Evolutionary conservation across 1,140 invertebrate genomes (phyloP), one percentile per base, ranked within the genome.

Genomic region (Aporrectodea caliginosa): DNA sequence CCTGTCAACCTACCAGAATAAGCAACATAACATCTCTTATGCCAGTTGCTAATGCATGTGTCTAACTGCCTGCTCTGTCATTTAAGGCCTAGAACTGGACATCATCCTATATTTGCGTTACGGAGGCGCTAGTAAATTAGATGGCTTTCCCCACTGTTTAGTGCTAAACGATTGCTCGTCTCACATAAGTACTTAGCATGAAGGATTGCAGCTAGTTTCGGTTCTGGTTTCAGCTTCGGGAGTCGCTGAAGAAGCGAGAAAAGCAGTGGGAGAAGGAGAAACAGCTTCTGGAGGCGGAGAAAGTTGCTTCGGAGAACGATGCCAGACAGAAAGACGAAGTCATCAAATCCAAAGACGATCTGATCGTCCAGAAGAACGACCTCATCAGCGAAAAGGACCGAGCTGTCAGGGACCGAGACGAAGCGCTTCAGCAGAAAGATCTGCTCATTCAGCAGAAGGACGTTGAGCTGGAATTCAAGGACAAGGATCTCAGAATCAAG

Each of bases 271-370:
- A 35, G 30, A 78, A 31, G 58, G 80, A 81, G 58, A 29, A 32
- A 33, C 68, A 73, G 2, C 31, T 74, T 31, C 2, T 77, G 16
- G 72, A 72, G 29, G 68, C 43, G 30, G 76, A 78, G 31, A 68
- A 43, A 16, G 33, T 72, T 22, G 77, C 68, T 30, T 76, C 77
- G 2, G 76, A 78, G 72, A 35, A 78, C 22, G 78, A 81, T 16
- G 74, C 73, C 27, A 77, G 77, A 77, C 77, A 81, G 32, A 35
- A 78, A 72, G 32, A 16, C 30, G 80, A 81, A 58, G 32, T 79
- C 0, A 35, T 81, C 30, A 29, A 35, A 33, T 70, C 73, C 0
- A 79, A 80, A 29, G 81, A 81, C 33, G 73, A 77, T 75, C 75
- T 80, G 32, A 81, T 81, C 69, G 32, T 35, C 22, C 72, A 73